Base-by-base conservation (phyloP, 2,888 invertebrate genomes). In the Eilema griseolum region DNA sequence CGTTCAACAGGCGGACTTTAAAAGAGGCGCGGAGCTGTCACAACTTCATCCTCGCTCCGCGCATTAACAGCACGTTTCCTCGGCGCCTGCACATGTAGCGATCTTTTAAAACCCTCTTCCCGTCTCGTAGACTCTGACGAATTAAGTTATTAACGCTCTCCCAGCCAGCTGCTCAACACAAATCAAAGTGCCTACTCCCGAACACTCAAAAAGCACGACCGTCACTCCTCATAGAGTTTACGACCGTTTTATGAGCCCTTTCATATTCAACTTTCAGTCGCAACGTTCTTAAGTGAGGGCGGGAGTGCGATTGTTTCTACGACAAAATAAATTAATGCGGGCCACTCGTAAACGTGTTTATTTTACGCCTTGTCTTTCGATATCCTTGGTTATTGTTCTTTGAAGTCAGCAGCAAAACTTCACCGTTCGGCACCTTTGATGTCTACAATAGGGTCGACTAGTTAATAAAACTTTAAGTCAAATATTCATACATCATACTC, bases 91-190 rank as follows among this genome's bases (percentile, higher is more conserved):
- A 91, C 89, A 89, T 91, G 90, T 85, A 86, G 77, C 82, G 80
- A 86, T 88, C 86, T 86, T 91, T 88, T 88, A 90, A 93, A 92
- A 87, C 91, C 89, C 90, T 91, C 93, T 92, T 93, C 91, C 91
- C 92, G 90, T 90, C 84, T 88, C 87, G 87, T 87, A 89, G 87
- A 89, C 93, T 93, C 92, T 94, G 93, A 95, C 94, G 95, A 95
- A 95, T 95, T 95, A 95, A 95, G 94, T 93, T 95, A 95, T 95
- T 95, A 95, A 94, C 93, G 93, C 91, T 90, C 90, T 90, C 84
- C 84, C 83, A 63, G 90, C 88, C 94, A 95, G 95, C 95, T 95
- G 95, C 89, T 92, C 85, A 82, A 90, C 91, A 95, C 95, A 95
- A 95, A 95, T 95, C 95, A 95, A 95, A 94, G 93, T 88, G 90